Base-by-base conservation (phyloP, 1,140 invertebrate species). In the Ips typographus region DNA sequence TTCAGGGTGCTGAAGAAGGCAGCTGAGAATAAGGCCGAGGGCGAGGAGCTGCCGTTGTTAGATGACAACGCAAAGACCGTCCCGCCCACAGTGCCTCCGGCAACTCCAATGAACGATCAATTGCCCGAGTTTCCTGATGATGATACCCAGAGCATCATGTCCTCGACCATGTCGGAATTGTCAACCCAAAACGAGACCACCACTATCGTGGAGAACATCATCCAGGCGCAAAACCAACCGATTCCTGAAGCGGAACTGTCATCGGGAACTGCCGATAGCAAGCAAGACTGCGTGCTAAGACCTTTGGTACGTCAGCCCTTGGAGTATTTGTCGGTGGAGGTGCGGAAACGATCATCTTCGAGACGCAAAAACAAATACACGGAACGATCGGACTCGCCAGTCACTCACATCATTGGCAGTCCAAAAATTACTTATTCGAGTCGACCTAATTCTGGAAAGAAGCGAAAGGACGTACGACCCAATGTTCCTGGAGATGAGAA, bases 1-100 rank as follows among this genome's bases (percentile, higher is more conserved):
- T 96, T 95, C 78, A 89, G 89, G 4, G 93, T 94, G 1, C 80
- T 97, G 41, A 93, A 94, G 76, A 89, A 91, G 70, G 91, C 92
- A 1, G 90, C 91, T 1, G 90, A 89, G 70, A 91, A 90, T 43
- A 92, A 92, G 76, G 89, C 91, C 47, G 89, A 90, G 72, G 89
- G 87, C 7, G 89, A 91, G 62, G 66, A 72, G n/a, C 55, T 71
- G 43, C 68, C 72, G 40, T 76, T 89, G 2, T 75, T 90, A 7
- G 88, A 90, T 72, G 86, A 87, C 74, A 84, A 84, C 37, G 73
- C 77, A 37, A 76, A 77, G 62, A 60, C 8, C 36, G 52, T 65
- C n/a, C 75, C 76, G 41, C 86, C 83, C 76, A 42, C 36, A 47
- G 85, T 84, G 56, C 84, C 84, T 59, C 85, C 86, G 37, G 86